phyloP scores from a whole-genome alignment of 2,888 invertebrate species.

The Plagodis dolabraria region DNA sequence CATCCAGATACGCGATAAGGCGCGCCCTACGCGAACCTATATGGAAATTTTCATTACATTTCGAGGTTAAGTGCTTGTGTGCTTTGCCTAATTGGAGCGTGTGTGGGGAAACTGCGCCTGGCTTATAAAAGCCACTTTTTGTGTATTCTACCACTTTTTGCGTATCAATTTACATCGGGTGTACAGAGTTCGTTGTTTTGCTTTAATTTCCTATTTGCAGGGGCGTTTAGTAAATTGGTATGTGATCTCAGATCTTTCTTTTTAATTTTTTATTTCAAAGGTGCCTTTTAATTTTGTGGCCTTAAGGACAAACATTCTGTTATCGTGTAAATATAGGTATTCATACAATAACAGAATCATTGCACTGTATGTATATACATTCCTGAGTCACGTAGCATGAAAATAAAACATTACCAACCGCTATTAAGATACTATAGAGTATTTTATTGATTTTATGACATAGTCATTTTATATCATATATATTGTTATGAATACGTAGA shows the following conservation, averaged over 20 bases:
- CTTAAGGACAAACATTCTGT: too few species aligned
- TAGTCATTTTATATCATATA: too few species aligned
- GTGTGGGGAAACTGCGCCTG: constrained; percentile 51
- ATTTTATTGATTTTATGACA: too few species aligned
- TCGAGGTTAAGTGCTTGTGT: constrained; percentile 79
- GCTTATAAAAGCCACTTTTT: constrained; percentile 68
- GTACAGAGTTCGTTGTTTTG: constrained; percentile 38
- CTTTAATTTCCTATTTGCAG: constrained; percentile 38
- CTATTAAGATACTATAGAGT: too few species aligned
- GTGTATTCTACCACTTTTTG: constrained; percentile 54
- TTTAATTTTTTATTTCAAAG: too few species aligned
- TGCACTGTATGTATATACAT: too few species aligned
- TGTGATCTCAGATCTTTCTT: background rate
- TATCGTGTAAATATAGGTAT: too few species aligned
- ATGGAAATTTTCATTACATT: constrained; percentile 81
- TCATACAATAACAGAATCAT: too few species aligned
- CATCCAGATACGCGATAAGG: constrained; percentile 74
- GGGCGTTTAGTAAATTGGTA: constrained; percentile 15
- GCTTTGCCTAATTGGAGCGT: constrained; percentile 80
- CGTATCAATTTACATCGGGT: constrained; percentile 57
- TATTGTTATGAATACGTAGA: too few species aligned
- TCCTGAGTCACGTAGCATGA: too few species aligned
- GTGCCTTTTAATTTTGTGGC: too few species aligned
- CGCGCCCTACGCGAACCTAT: constrained; percentile 60
- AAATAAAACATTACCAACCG: too few species aligned